Evolutionary conservation across 2,113 vertebrate genomes (phyloP), one percentile per base, ranked within the genome.

Genomic region (Eurypyga helias): DNA sequence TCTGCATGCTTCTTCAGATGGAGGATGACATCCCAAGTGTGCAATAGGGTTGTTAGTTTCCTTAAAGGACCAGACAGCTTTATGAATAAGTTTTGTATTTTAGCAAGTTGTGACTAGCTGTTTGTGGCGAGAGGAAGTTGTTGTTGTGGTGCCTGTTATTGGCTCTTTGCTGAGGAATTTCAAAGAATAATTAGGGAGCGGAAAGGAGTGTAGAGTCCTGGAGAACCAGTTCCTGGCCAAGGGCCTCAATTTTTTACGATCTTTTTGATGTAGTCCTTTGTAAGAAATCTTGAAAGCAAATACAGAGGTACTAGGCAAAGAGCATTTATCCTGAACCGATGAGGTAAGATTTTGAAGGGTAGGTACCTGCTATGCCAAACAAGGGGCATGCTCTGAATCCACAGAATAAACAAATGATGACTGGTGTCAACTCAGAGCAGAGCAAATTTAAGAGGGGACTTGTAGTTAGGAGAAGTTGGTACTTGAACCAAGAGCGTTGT

Each of bases 271-370:
- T 69, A 75, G 43, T 5, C 83, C 19, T 79, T 67, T 81, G 24
- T 90, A 90, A 78, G 87, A 85, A 81, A 48, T 18, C 89, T 85
- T 52, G 41, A 78, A 90, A 86, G 69, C 57, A 81, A 81, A 66
- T 86, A 60, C 3, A 67, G 48, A 78, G 17, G n/a, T 88, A 41
- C n/a, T 77, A 69, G 8, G 26, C 60, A 87, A 94, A 31, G 7
- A 83, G 5, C 13, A 57, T 83, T 71, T 89, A 19, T 83, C 23
- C 46, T 89, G 86, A 89, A 54, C 36, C 0, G 11, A 51, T 82
- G 72, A 83, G 45, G 66, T 93, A 83, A 91, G 62, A 28, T 91
- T 90, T 91, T 62, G 66, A 94, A 95, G 34, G 48, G 31, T 33
- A 75, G 34, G 5, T 83, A 52, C 69, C 48, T 89, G 48, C 33